phyloP scores from a whole-genome alignment of 2,797 vertebrate species.

The Oreochromis mossambicus region DNA sequence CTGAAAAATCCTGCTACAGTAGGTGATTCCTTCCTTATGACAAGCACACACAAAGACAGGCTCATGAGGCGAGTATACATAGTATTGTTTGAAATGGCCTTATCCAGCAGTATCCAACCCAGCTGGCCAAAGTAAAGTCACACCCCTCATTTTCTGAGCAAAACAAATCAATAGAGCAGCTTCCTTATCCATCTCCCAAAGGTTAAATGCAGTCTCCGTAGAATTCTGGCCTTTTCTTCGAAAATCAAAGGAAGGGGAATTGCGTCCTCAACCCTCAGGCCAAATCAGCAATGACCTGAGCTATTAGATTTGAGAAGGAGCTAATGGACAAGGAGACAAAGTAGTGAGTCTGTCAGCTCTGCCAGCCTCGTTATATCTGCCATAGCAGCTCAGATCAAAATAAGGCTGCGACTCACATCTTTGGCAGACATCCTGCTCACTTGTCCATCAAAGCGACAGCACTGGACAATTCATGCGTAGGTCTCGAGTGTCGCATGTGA shows the following conservation, averaged over 20 bases:
- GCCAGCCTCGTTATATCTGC: constrained; percentile 18
- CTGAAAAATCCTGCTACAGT: not conserved
- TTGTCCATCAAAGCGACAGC: constrained; percentile 51
- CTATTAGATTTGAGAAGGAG: constrained; percentile 56
- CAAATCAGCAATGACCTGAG: constrained; percentile 39
- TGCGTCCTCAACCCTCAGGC: constrained; percentile 47
- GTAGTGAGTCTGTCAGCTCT: constrained; percentile 41
- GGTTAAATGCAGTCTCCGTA: constrained; percentile 62
- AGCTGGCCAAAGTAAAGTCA: constrained; percentile 9
- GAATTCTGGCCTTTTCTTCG: constrained; percentile 58
- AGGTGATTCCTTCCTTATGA: not conserved
- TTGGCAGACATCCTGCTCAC: constrained; percentile 50
- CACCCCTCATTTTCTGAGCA: constrained; percentile 37
- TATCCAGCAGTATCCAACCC: not conserved
- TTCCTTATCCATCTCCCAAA: constrained; percentile 67
- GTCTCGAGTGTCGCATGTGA: not conserved
- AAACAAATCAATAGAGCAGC: constrained; percentile 55
- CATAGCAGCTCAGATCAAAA: constrained; percentile 22
- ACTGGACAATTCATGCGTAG: not conserved
- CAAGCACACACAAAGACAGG: rapidly evolving
- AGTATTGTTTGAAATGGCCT: not conserved
- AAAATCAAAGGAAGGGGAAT: constrained; percentile 50
- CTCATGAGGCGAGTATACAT: not conserved
- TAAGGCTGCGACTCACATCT: constrained; percentile 24
- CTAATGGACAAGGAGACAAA: constrained; percentile 34